Percentiles rank a stretch among this genome's conserved stretches.
These are phyloP conservation scores for Atractosteus spatula DNA, from an alignment of 2,113 vertebrate species.

Conservation along the genomic window DNA sequence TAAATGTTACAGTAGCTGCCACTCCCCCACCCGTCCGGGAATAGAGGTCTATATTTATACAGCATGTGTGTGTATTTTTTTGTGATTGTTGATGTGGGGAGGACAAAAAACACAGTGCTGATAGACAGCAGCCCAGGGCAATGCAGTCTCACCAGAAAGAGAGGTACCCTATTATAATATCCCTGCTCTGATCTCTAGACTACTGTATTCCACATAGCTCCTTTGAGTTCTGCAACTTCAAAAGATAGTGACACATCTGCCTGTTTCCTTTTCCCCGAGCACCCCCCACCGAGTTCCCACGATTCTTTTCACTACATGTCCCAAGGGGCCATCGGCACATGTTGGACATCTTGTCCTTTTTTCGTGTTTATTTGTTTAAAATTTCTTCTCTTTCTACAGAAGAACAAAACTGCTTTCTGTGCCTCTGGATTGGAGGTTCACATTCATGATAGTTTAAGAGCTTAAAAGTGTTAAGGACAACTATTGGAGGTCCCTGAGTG, in stretches of 20 bases:
- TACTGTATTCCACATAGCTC: no score
- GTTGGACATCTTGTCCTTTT: no score
- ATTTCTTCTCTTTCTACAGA: no score
- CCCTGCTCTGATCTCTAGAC: neutral
- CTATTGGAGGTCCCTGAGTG: no score
- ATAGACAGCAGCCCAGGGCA: neutral
- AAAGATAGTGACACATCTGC: neutral
- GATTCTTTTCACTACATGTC: neutral
- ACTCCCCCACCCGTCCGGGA: neutral
- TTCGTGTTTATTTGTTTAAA: no score
- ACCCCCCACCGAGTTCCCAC: neutral
- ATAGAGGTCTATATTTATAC: neutral
- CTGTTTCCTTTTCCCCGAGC: neutral
- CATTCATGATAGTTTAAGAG: no score
- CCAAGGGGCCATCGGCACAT: no score
- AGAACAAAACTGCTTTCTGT: no score
- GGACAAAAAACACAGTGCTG: neutral
- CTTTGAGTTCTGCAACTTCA: no score
- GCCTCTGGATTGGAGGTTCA: no score
- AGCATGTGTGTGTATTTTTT: no score
- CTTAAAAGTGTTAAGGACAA: no score
- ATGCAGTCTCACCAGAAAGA: neutral
- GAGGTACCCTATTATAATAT: neutral
- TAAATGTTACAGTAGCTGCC: neutral
- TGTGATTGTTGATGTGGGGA: neutral